These are phyloP conservation scores for Scaptomyza pallida DNA, from an alignment of 1,140 invertebrate species.

Conservation along the genomic window DNA sequence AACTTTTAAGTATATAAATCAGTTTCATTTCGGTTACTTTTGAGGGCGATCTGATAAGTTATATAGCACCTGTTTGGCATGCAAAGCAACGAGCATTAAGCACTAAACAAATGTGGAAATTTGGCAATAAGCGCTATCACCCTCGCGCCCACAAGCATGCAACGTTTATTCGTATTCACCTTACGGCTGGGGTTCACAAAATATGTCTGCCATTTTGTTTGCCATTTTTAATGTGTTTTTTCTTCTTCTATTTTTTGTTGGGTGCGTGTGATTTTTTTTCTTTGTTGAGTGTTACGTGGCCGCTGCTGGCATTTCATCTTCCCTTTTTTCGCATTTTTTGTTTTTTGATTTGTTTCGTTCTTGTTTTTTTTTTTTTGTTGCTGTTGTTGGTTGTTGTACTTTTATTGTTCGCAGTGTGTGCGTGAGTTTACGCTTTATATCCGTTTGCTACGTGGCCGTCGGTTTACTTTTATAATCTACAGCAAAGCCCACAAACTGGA, in stretches of 20 bases:
- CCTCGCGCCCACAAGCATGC: slow-evolving; percentile 44
- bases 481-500: slow-evolving; percentile 32
- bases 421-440: slow-evolving; percentile 78
- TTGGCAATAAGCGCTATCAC: slow-evolving; percentile 19
- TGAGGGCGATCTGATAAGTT: slow-evolving; percentile 65
- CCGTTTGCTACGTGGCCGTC: slow-evolving; percentile 63
- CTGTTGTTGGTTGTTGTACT: slow-evolving; percentile 34
- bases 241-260: neutral
- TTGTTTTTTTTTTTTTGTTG: neutral
- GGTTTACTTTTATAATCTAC: slow-evolving; percentile 77
- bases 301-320: slow-evolving; percentile 39
- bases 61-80: slow-evolving; percentile 72
- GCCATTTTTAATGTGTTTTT: slow-evolving; percentile 79
- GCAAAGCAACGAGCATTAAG: slow-evolving; percentile 72
- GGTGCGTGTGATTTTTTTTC: slow-evolving; percentile 36
- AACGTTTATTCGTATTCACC: slow-evolving; percentile 63
- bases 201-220: slow-evolving; percentile 82
- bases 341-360: slow-evolving; percentile 22
- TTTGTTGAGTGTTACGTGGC: slow-evolving; percentile 18
- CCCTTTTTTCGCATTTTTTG: neutral
- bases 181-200: slow-evolving; percentile 56
- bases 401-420: slow-evolving; percentile 55
- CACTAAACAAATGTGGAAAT: slow-evolving; percentile 77
- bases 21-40: slow-evolving; percentile 47
- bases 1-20: slow-evolving; percentile 64